Evolutionary conservation across 1,140 invertebrate genomes (phyloP).

Genomic region (Drosophila pandora): DNA sequence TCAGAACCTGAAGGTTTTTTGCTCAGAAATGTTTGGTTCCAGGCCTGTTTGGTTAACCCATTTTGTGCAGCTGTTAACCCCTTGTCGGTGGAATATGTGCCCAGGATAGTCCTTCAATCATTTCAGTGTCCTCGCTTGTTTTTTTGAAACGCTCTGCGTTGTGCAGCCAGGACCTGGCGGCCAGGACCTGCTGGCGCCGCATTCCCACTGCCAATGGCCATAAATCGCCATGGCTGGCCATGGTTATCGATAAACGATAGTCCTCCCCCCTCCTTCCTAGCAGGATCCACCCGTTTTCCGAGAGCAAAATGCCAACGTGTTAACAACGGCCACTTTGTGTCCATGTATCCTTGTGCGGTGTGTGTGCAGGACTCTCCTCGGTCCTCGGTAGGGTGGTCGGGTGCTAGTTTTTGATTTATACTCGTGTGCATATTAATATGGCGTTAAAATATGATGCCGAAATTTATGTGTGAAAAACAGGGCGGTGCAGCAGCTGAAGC

Average conservation of each 20-base stretch:
- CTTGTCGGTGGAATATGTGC: not conserved
- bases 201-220: constrained; percentile 52
- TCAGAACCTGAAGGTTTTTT: no score
- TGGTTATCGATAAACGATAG: constrained; percentile 79
- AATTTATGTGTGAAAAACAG: constrained; percentile 77
- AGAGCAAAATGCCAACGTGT: constrained; percentile 76
- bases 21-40: no score
- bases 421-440: constrained; percentile 79
- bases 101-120: constrained; percentile 36
- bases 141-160: not conserved
- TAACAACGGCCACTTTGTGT: constrained; percentile 72
- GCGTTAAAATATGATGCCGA: constrained; percentile 80
- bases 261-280: constrained; percentile 10
- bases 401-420: constrained; percentile 67
- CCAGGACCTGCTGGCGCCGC: constrained; percentile 50
- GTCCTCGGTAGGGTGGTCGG: not conserved
- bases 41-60: not conserved
- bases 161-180: constrained; percentile 21
- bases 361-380: constrained; percentile 6
- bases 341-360: constrained; percentile 1
- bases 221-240: constrained; percentile 28
- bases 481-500: constrained; percentile 44
- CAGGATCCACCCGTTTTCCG: constrained; percentile 27
- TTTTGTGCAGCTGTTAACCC: not conserved
- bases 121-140: not conserved